These are phyloP conservation scores for Pachycephus smyrnensis DNA, from an alignment of 2,888 invertebrate genomes.

Conservation along the genomic window DNA sequence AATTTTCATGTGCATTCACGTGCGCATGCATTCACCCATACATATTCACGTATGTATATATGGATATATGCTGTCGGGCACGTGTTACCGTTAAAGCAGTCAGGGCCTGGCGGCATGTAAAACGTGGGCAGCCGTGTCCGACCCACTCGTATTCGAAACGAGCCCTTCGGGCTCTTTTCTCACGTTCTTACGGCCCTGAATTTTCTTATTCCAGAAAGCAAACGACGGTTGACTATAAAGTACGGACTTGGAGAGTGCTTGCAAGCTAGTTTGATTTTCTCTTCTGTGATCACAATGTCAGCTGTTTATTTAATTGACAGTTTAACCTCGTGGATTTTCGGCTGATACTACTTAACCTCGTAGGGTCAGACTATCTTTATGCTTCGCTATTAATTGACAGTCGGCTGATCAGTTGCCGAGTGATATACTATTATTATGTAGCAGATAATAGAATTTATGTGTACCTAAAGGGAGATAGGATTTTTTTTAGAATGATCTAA, in stretches of 20 bases:
- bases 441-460: background rate
- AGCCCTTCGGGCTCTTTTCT: background rate
- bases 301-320: too few relatives aligned
- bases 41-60: background rate
- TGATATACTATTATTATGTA: background rate
- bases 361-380: too few relatives aligned
- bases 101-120: constrained; percentile 42
- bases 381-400: too few relatives aligned
- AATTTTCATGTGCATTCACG: background rate
- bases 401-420: too few relatives aligned
- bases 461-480: too few relatives aligned
- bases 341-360: too few relatives aligned
- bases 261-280: too few relatives aligned
- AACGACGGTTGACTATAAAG: background rate
- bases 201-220: background rate
- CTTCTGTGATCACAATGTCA: too few relatives aligned
- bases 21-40: background rate
- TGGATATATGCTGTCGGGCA: background rate
- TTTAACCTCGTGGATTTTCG: too few relatives aligned
- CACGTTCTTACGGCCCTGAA: constrained; percentile 2
- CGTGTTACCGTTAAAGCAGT: constrained; percentile 8
- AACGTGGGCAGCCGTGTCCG: constrained; percentile 37
- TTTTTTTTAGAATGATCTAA: too few relatives aligned
- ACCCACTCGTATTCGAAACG: constrained; percentile 23
- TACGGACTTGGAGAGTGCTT: too few relatives aligned